Evolutionary conservation across 2,888 invertebrate genomes (phyloP).

Genomic region (Cephalotes varians): DNA sequence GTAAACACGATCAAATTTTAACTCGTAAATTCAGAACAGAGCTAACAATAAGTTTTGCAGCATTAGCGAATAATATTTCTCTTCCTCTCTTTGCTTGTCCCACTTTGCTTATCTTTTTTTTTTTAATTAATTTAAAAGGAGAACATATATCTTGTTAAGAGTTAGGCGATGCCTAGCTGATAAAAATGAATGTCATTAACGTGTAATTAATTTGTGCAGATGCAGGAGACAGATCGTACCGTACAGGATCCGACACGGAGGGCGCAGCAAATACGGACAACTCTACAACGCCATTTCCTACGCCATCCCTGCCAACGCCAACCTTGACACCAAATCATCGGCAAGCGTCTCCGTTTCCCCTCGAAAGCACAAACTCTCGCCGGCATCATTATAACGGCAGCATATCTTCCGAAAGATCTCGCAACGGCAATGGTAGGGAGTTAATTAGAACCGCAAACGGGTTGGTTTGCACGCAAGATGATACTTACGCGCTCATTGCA

Average conservation of each 20-base stretch:
- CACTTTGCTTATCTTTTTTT: neutral
- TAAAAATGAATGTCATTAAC: constrained; percentile 24
- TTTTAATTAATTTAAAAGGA: neutral
- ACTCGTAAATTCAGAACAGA: neutral
- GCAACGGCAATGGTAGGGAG: constrained; percentile 80
- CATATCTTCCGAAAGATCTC: constrained; percentile 81
- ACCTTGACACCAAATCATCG: constrained; percentile 89
- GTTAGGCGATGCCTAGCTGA: neutral
- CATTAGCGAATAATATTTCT: neutral
- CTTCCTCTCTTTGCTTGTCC: neutral
- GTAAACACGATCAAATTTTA: neutral
- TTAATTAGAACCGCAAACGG: constrained; percentile 67
- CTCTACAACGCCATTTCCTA: constrained; percentile 87
- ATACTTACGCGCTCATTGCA: constrained; percentile 58
- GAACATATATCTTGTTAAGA: neutral
- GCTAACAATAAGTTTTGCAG: neutral
- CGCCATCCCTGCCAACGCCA: constrained; percentile 87
- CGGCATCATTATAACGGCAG: constrained; percentile 86
- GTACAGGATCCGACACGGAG: constrained; percentile 91
- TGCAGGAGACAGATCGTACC: constrained; percentile 90
- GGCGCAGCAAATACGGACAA: constrained; percentile 87
- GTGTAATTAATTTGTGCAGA: constrained; percentile 73
- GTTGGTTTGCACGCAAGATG: constrained; percentile 51
- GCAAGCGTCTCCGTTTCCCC: constrained; percentile 90
- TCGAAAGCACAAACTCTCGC: constrained; percentile 89